Conservation (phyloP, 2,113 vertebrate genomes). For the Verasper variegatus region DNA sequence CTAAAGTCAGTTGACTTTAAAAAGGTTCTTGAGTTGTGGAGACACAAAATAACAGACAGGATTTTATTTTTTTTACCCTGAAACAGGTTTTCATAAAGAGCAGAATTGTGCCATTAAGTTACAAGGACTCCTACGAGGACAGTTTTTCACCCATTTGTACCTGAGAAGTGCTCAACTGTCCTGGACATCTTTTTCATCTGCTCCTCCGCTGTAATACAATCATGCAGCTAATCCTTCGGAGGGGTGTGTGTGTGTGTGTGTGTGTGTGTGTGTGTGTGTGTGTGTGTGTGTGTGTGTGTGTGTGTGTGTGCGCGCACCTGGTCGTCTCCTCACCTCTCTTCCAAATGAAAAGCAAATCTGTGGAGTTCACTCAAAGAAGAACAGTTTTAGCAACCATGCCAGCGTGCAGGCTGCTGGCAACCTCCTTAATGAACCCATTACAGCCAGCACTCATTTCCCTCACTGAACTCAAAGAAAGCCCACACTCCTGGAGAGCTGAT, state of each 20-base stretch:
- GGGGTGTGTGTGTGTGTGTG: slow-evolving; percentile 5
- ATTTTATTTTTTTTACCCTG: no score
- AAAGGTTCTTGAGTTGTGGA: no score
- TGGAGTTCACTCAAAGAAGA: slow-evolving; percentile 42
- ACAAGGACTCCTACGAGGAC: no score
- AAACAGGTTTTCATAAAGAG: no score
- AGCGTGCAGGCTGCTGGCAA: slow-evolving; percentile 54
- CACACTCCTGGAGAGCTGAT: slow-evolving; percentile 10
- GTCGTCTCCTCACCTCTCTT: slow-evolving; percentile 26
- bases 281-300: background rate
- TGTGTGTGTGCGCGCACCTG: slow-evolving; percentile 22
- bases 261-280: background rate
- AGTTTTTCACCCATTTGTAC: background rate
- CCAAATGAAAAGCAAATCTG: slow-evolving; percentile 48
- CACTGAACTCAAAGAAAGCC: slow-evolving; percentile 2
- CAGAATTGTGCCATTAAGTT: no score
- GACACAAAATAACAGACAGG: no score
- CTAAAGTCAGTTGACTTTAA: no score
- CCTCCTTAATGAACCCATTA: slow-evolving; percentile 71
- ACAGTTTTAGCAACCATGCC: slow-evolving; percentile 51
- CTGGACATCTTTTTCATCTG: background rate
- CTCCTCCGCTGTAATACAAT: slow-evolving; percentile 21
- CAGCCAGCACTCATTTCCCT: slow-evolving; percentile 64
- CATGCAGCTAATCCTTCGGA: background rate
- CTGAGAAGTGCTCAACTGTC: background rate